Conservation (phyloP, 2,113 vertebrate species). For the Aegotheles bennettii region DNA sequence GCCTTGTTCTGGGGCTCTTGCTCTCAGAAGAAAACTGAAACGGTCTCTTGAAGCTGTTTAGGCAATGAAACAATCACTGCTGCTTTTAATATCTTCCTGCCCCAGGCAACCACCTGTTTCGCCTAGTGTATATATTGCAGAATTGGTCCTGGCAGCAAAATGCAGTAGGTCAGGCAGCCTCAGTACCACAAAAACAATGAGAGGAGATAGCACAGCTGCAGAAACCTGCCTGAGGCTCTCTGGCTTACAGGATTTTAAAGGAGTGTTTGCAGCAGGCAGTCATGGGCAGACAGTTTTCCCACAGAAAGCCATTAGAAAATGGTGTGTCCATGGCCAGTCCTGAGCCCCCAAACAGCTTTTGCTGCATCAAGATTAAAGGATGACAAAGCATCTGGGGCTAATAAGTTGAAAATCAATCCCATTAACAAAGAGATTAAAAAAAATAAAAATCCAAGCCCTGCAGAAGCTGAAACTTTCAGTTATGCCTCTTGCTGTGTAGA, state of each 20-base stretch:
- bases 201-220: constrained; percentile 55
- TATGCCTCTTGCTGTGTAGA: background rate
- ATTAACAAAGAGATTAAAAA: background rate
- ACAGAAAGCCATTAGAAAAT: constrained; percentile 16
- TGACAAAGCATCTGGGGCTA: constrained; percentile 7
- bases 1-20: background rate
- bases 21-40: background rate
- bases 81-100: constrained; percentile 50
- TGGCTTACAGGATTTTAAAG: background rate
- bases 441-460: background rate
- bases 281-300: background rate
- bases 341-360: background rate
- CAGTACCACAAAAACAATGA: constrained; percentile 6
- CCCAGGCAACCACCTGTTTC: constrained; percentile 48
- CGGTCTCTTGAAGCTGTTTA: background rate
- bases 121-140: background rate
- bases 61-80: constrained; percentile 17
- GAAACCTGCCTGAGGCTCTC: constrained; percentile 40
- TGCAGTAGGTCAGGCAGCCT: constrained; percentile 3
- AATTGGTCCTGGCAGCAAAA: constrained; percentile 3
- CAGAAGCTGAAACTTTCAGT: background rate
- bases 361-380: constrained; percentile 32
- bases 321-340: background rate
- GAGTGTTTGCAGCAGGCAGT: constrained; percentile 6
- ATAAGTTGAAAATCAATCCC: constrained; percentile 32